Evolutionary conservation across 2,113 vertebrate genomes (phyloP).

Genomic region (Leptosomus discolor): DNA sequence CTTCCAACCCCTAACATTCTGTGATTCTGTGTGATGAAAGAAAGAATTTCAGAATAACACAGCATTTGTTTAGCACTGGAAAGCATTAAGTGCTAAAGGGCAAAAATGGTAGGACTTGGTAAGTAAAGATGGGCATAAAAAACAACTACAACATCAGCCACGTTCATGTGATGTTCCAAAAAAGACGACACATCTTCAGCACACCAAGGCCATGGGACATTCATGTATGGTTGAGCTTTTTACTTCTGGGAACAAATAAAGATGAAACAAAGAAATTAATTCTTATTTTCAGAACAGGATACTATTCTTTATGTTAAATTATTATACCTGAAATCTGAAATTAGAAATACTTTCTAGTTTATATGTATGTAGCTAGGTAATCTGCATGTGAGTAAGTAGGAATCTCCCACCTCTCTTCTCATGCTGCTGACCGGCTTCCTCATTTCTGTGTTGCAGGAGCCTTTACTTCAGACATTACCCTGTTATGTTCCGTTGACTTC

Average conservation of each 20-base stretch:
- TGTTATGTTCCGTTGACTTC: conserved; percentile 43
- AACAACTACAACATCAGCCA: not conserved
- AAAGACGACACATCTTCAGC: not conserved
- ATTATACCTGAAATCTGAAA: not conserved
- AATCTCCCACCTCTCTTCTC: not conserved
- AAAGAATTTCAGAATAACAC: not conserved
- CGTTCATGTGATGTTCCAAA: not conserved
- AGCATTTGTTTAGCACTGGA: not conserved
- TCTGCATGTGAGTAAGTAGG: not conserved
- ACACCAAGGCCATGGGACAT: not conserved
- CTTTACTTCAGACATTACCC: conserved; percentile 37
- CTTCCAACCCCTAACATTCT: too few relatives aligned
- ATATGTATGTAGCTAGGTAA: not conserved
- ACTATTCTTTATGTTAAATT: not conserved
- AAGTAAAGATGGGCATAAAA: not conserved
- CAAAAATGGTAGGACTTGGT: not conserved
- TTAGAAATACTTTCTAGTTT: not conserved
- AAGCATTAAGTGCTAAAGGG: not conserved
- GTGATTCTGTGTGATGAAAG: too few relatives aligned
- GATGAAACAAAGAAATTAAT: not conserved
- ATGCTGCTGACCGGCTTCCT: not conserved
- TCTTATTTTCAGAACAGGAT: not conserved
- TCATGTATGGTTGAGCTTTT: not conserved
- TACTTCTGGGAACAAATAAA: not conserved
- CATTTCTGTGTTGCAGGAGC: not conserved